Evolutionary conservation across 2,888 invertebrate species (phyloP), one percentile per base, ranked within the genome.

Genomic region (Microchrysa polita): DNA sequence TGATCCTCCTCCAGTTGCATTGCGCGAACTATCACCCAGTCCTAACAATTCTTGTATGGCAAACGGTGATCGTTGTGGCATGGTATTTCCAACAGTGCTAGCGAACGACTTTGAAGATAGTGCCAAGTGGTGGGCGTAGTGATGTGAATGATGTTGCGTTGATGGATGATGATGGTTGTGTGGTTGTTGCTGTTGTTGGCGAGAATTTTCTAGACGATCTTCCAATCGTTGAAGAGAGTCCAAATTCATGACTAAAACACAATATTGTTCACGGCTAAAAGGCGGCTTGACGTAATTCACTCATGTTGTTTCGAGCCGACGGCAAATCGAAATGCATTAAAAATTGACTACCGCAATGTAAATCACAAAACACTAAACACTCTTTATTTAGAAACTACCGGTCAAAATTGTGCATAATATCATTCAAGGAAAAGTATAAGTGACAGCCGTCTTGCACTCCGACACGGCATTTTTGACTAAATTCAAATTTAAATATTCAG

Each of bases 41-140:
- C 85, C 85, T 71, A 85, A 79, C 63, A 85, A 80, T 80, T 85
- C 85, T 77, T 85, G 85, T 76, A 85, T 85, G 69, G 82, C 85
- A 78, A 85, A 85, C n/a, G 84, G 83, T 72, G 85, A 84, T 77
- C 85, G 80, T 78, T 85, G 85, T 74, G 84, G 84, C 84, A 85
- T 85, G 73, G 79, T 79, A 74, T 34, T 16, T 12, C 20, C 55
- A 76, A 27, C 42, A n/a, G n/a, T n/a, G 18, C 67, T 55, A 7
- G 57, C 14, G n/a, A 57, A 10, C 14, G 57, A 69, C 18, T 55
- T 57, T n/a, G 34, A n/a, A 16, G 69, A 27, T 12, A 10, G 40
- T 22, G 5, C 44, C 42, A 14, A n/a, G 16, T 16, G 42, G 27
- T 69, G 74, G 14, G 60, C 74, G 73, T 12, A 72, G 65, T 34